Evolutionary conservation across 2,113 vertebrate species (phyloP), one percentile per base, ranked within the genome.

Genomic region (Dasypus novemcinctus): DNA sequence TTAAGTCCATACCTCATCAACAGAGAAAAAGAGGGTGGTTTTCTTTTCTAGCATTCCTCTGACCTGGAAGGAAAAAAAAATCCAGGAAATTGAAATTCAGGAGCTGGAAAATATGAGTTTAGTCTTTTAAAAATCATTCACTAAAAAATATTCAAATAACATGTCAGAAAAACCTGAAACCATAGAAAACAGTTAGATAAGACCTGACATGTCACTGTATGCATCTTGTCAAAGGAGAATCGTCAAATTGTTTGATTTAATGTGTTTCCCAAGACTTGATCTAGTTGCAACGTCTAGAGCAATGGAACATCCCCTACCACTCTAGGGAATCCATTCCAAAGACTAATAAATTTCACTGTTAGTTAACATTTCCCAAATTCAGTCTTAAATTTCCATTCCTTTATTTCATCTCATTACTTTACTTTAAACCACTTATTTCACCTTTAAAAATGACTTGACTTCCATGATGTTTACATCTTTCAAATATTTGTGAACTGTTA

Each of bases 261-360:
- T 97, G 89, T 95, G 90, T 97, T 95, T 92, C 97, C 94, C 97
- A 97, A 97, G 79, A 76, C 94, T 95, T 96, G 86, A 94, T 98
- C 91, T 93, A 96, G 97, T 98, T 96, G 95, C 84, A 64, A 96
- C 97, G 97, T 98, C 97, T 98, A 96, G 66, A 97, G 96, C 92
- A 97, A 97, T 97, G 97, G 64, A 97, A 97, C 97, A 93, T 95
- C 91, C 95, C 96, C 97, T 52, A 96, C 91, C 93, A 97, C 97
- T 96, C 97, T 96, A 87, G 96, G 93, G 96, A 96, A 85, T 96
- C 71, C 93, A 96, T 97, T 98, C 91, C 95, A 98, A 85, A 97
- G 95, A 97, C 97, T 98, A 98, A 98, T 98, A 98, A 97, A 97
- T 98, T 98, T 98, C 94, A 95, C 92, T 98, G 98, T 98, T 96